Evolutionary conservation across 2,797 vertebrate genomes (phyloP), one percentile per base, ranked within the genome.

Genomic region (Holocentrus rufus): DNA sequence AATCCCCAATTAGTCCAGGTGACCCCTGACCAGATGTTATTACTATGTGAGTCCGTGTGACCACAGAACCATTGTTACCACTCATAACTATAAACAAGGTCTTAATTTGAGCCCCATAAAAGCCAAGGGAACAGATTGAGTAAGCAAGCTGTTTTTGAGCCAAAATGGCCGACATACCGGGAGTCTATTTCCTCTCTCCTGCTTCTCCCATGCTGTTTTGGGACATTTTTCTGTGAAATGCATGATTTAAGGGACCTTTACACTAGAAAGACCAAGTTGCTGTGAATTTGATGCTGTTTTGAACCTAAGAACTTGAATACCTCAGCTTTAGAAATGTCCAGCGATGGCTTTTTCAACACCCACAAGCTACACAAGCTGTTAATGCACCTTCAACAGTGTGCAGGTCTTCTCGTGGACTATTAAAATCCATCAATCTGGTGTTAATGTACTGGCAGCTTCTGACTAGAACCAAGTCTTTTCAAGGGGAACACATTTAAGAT

Each of bases 211-310:
- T 23, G 10, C 54, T 9, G 27, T 17, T 2, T 7, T 1, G 50
- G 17, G 36, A 65, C 57, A 22, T 59, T 65, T 73, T n/a, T 30
- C 31, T 23, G 69, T 59, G 34, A 83, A 79, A 77, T 39, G 22
- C 61, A 57, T 17, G 54, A 30, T 15, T 56, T 30, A 14, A 27
- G 23, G 14, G 23, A 13, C 14, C 25, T 27, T 55, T 15, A 27
- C 10, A 13, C 7, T 36, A 36, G 34, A 36, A 36, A 36, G 34
- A 9, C 34, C 34, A 36, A 11, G 8, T 3, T 11, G 36, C 4
- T 15, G 42, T 44, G 11, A 44, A 44, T 3, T 44, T 11, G 1
- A 13, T 14, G 42, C 14, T 11, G 13, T 13, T 39, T 11, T 11
- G 36, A 39, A 44, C 2, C 4, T 15, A 14, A 44, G 14, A 44